phyloP scores from a whole-genome alignment of 2,113 vertebrate genomes.

The Cervus canadensis region DNA sequence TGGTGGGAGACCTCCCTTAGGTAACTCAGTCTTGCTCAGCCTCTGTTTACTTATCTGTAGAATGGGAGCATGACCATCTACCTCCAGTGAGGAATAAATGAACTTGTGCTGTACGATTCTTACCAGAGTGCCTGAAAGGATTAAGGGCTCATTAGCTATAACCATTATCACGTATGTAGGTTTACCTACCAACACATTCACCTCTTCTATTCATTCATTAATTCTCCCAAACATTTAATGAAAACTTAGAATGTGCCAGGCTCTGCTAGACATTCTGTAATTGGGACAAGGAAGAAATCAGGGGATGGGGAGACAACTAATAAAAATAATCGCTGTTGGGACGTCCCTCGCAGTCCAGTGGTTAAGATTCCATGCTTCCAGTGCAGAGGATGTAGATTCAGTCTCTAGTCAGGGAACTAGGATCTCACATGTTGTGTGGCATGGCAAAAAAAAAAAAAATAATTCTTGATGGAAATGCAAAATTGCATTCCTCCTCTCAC shows the following conservation, averaged over 20 bases:
- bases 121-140: not conserved
- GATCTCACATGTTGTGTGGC: not conserved
- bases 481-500: not conserved
- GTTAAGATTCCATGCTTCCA: not conserved
- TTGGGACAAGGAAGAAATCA: not conserved
- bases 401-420: not conserved
- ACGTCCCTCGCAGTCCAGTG: not conserved
- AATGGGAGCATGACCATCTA: not conserved
- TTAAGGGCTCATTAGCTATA: not conserved
- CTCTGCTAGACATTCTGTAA: not conserved
- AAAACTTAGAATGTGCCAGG: not conserved
- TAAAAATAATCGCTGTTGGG: not conserved
- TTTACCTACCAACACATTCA: not conserved
- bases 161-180: accelerated
- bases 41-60: not conserved
- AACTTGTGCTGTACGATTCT: not conserved
- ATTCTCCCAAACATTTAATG: too few species aligned
- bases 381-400: not conserved
- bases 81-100: not conserved
- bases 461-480: not conserved
- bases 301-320: not conserved
- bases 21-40: not conserved
- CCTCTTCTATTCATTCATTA: not conserved
- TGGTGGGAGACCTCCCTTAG: not conserved
- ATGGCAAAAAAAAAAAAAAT: not conserved